Evolutionary conservation across 2,113 vertebrate genomes (phyloP).

Genomic region (Nanger granti): DNA sequence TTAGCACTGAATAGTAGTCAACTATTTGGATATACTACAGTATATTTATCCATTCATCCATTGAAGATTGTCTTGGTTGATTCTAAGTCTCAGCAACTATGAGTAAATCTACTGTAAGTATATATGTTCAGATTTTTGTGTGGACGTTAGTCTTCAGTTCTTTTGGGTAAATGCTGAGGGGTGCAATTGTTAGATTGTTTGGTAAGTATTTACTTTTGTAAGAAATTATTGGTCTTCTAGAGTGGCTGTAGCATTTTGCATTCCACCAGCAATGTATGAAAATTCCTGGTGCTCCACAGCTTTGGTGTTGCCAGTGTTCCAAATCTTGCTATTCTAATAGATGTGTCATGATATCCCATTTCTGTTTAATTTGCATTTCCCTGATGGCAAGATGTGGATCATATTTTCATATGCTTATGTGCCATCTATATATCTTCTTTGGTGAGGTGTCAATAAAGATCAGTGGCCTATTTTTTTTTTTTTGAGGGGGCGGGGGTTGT

Average conservation of each 20-base stretch:
- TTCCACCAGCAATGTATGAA: background rate
- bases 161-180: background rate
- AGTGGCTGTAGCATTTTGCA: background rate
- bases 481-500: background rate
- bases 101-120: background rate
- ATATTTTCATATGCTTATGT: background rate
- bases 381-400: background rate
- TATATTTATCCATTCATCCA: background rate
- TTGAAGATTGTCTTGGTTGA: background rate
- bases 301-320: background rate
- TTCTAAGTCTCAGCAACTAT: background rate
- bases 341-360: background rate
- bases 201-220: background rate
- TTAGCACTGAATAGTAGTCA: background rate
- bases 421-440: background rate
- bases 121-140: background rate
- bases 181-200: background rate
- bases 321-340: background rate
- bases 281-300: background rate
- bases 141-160: background rate
- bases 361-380: background rate
- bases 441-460: background rate
- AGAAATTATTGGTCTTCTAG: background rate
- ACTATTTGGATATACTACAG: background rate
- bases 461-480: background rate